Evolutionary conservation across 2,113 vertebrate species (phyloP), one percentile per base, ranked within the genome.

Genomic region (Odocoileus hemionus): DNA sequence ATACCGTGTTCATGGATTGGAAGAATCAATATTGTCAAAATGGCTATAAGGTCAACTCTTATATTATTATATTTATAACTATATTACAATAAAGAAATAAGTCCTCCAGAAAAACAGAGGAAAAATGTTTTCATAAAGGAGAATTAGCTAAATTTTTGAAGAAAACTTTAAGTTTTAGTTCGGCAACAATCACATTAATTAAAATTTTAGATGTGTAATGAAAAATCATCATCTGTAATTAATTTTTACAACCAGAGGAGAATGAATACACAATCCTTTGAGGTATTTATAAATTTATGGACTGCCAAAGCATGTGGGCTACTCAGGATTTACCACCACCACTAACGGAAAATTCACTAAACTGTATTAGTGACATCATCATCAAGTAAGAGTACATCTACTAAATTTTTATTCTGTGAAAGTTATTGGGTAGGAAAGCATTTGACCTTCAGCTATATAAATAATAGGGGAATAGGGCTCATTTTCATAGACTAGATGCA

Each of bases 221-320:
- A 57, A 90, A 95, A 97, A 95, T n/a, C 91, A 85, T 82, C 67
- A 89, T 61, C 95, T 64, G 33, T 60, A 97, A 91, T 88, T 87
- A 93, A 91, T 64, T 83, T 95, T 28, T 64, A 74, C 30, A 94
- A 61, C 25, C 19, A 93, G 19, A 82, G 70, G 11, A 90, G 50
- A 95, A 95, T 82, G 21, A 87, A 85, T 61, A 94, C 5, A 89
- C 15, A 55, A 33, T 79, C 3, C 50, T 76, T 96, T 58, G 64
- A 82, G 9, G 55, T 15, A 92, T 52, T 95, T 84, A 74, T 47
- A 91, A 61, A 87, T 36, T 60, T 92, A 79, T 17, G n/a, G 50
- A 50, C 58, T 86, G 88, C 58, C 57, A 58, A 94, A 95, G 26
- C 33, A 86, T 7, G 17, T 33, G 25, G 8, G 33, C 94, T 60